These are phyloP conservation scores for Eupithecia subfuscata DNA, from an alignment of 2,888 invertebrate species.

Conservation along the genomic window DNA sequence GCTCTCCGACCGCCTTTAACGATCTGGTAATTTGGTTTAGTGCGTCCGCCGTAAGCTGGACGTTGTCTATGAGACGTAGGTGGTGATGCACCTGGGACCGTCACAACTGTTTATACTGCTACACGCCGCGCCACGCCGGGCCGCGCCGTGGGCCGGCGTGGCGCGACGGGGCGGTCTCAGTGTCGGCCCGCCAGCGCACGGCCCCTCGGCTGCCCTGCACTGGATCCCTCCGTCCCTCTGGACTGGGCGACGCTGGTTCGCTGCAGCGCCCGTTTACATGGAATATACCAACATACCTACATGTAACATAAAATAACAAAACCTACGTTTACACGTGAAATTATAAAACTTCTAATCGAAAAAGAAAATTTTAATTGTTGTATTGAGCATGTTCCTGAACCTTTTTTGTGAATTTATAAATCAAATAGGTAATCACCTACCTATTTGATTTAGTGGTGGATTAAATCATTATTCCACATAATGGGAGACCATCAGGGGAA, in stretches of 20 bases:
- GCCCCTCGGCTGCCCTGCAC: not conserved
- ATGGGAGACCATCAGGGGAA: not conserved
- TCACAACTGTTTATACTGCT: not conserved
- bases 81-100: not conserved
- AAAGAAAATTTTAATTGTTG: not conserved
- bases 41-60: not conserved
- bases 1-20: slow-evolving; percentile 5
- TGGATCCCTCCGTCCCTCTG: not conserved
- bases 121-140: not conserved
- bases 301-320: not conserved
- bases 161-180: not conserved
- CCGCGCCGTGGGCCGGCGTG: not conserved
- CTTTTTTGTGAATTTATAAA: not conserved
- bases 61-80: not conserved
- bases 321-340: not conserved
- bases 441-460: no score
- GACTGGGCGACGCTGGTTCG: not conserved
- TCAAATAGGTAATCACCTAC: not conserved
- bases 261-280: not conserved
- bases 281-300: not conserved
- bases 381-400: not conserved
- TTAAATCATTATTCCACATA: not conserved
- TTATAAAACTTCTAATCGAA: not conserved
- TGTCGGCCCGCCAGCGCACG: not conserved
- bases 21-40: slow-evolving; percentile 32